Conservation (phyloP, 2,113 vertebrate genomes). For the Cyanistes caeruleus region DNA sequence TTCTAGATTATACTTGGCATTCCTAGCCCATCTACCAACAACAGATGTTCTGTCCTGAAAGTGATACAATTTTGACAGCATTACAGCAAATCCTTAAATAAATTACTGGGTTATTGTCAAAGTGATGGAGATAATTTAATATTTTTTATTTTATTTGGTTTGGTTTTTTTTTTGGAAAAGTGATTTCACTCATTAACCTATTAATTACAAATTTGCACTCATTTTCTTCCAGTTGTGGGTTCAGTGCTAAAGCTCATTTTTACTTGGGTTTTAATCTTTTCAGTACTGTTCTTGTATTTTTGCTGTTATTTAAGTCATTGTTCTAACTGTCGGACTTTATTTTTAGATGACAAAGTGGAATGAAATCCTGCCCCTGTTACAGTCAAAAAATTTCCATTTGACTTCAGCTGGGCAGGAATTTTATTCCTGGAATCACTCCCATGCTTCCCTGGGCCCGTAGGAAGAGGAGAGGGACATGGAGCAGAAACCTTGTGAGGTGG, state of each 20-base stretch:
- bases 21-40: slow-evolving; percentile 16
- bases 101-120: not conserved
- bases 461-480: not conserved
- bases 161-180: not conserved
- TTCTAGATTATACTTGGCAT: slow-evolving; percentile 1
- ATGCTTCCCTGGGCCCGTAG: not conserved
- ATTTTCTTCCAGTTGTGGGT: not conserved
- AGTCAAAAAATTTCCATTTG: not conserved
- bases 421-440: not conserved
- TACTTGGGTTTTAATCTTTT: not conserved
- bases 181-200: not conserved
- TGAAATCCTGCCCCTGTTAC: not conserved
- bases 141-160: not conserved
- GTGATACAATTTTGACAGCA: slow-evolving; percentile 6
- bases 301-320: not conserved
- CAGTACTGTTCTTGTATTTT: not conserved
- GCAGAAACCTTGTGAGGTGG: not conserved
- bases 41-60: slow-evolving; percentile 46
- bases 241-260: not conserved
- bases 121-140: not conserved
- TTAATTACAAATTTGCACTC: not conserved
- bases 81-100: not conserved
- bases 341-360: not conserved
- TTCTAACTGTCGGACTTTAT: not conserved
- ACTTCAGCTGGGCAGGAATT: not conserved